Conservation (phyloP, 1,140 invertebrate genomes). For the Diachasmimorpha longicaudata region DNA sequence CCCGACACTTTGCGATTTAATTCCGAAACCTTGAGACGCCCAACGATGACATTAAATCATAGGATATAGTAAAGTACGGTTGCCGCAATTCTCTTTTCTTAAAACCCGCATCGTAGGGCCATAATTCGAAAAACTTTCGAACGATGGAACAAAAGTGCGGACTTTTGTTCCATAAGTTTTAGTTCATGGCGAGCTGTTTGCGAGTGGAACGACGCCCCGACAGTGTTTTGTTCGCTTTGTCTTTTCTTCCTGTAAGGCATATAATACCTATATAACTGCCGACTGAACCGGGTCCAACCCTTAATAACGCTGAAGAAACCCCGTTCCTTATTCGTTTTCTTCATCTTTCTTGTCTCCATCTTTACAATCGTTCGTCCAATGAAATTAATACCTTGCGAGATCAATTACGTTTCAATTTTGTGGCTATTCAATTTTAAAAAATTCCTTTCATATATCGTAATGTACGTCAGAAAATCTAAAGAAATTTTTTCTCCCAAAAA, state of each 20-base stretch:
- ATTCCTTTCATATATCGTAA: too few species aligned
- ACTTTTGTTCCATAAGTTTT: conserved; percentile 16
- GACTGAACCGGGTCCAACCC: neutral
- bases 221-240: conserved; percentile 59
- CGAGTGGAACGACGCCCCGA: conserved; percentile 36
- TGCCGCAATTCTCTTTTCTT: neutral
- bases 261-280: neutral
- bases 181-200: neutral
- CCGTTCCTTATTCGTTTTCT: neutral
- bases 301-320: neutral
- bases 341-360: neutral
- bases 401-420: too few species aligned
- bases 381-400: too few species aligned
- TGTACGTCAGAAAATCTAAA: too few species aligned
- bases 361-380: neutral
- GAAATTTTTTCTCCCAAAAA: too few species aligned
- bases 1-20: neutral
- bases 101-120: conserved; percentile 30
- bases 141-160: conserved; percentile 15
- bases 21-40: conserved; percentile 5
- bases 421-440: too few species aligned
- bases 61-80: neutral
- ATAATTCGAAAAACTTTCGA: conserved; percentile 59
- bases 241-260: conserved; percentile 52
- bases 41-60: conserved; percentile 3